Evolutionary conservation across 2,797 vertebrate species (phyloP).

Genomic region (Podargus strigoides): DNA sequence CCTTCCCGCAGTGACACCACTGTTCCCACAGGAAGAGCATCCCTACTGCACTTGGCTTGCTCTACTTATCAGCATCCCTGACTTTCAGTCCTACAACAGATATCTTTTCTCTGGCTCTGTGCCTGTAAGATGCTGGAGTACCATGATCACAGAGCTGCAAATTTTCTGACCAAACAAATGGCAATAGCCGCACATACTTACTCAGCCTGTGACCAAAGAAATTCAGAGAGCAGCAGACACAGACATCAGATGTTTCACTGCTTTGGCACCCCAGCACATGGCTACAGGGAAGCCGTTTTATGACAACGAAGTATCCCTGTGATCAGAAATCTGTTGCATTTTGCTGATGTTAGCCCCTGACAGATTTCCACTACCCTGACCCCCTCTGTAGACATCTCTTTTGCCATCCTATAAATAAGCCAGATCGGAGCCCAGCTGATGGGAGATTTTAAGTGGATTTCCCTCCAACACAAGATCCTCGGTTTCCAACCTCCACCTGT

Average conservation of each 20-base stretch:
- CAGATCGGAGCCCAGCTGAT: background rate
- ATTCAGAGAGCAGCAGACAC: background rate
- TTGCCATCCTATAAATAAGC: background rate
- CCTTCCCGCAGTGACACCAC: accelerated
- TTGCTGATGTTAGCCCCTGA: background rate
- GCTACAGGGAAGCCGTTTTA: background rate
- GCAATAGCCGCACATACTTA: background rate
- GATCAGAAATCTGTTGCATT: background rate
- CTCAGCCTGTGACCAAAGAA: background rate
- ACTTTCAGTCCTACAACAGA: background rate
- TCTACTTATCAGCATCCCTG: background rate
- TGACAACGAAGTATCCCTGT: background rate
- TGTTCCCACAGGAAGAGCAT: accelerated
- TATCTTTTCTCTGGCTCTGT: background rate
- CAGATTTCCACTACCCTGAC: background rate
- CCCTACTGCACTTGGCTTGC: background rate
- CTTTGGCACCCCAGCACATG: accelerated
- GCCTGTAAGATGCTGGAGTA: too few relatives aligned
- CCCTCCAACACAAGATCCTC: background rate
- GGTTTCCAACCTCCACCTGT: background rate
- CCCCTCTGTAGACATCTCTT: background rate
- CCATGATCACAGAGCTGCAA: accelerated
- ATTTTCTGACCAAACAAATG: background rate
- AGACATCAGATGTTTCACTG: background rate
- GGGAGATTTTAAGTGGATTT: background rate